Percentiles rank a stretch among this genome's conserved stretches.
phyloP scores from a whole-genome alignment of 1,140 invertebrate genomes.

The Vollenhovia emeryi region DNA sequence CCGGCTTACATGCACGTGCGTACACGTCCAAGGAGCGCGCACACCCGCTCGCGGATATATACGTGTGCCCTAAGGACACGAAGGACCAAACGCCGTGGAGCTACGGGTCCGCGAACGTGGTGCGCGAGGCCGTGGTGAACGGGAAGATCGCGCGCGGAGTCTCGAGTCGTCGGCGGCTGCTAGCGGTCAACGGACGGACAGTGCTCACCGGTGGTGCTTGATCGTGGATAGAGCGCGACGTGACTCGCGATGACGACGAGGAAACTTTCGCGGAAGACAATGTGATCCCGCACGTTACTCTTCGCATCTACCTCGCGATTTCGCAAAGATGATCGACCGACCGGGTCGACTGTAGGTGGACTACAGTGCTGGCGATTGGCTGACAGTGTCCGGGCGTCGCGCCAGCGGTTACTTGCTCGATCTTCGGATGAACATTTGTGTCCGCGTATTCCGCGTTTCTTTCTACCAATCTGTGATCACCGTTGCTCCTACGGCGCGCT shows the following conservation, averaged over 20 bases:
- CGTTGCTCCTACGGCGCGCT: slow-evolving; percentile 14
- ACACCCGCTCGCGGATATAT: slow-evolving; percentile 52
- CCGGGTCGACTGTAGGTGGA: slow-evolving; percentile 18
- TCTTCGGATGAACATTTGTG: slow-evolving; percentile 66
- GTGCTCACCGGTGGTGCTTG: slow-evolving; percentile 56
- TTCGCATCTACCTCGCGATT: slow-evolving; percentile 15
- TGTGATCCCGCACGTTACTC: slow-evolving; percentile 36
- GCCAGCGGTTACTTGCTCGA: slow-evolving; percentile 41
- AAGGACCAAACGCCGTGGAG: slow-evolving; percentile 60
- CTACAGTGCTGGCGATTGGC: slow-evolving; percentile 26
- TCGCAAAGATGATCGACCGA: slow-evolving; percentile 39
- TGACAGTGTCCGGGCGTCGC: slow-evolving; percentile 43
- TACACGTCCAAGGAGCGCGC: slow-evolving; percentile 30
- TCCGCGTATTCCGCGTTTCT: slow-evolving; percentile 34
- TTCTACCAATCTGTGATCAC: slow-evolving; percentile 26
- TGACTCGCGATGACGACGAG: slow-evolving; percentile 38
- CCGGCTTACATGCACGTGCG: slow-evolving; percentile 54
- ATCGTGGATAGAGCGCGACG: slow-evolving; percentile 44
- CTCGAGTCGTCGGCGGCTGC: slow-evolving; percentile 19
- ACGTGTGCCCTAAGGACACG: slow-evolving; percentile 64
- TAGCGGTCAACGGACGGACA: slow-evolving; percentile 37
- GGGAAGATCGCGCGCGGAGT: slow-evolving; percentile 39
- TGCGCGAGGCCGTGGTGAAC: slow-evolving; percentile 37
- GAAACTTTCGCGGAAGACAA: slow-evolving; percentile 64
- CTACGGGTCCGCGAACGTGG: slow-evolving; percentile 57